phyloP scores from a whole-genome alignment of 2,888 invertebrate species.

The Hedychridium roseum region DNA sequence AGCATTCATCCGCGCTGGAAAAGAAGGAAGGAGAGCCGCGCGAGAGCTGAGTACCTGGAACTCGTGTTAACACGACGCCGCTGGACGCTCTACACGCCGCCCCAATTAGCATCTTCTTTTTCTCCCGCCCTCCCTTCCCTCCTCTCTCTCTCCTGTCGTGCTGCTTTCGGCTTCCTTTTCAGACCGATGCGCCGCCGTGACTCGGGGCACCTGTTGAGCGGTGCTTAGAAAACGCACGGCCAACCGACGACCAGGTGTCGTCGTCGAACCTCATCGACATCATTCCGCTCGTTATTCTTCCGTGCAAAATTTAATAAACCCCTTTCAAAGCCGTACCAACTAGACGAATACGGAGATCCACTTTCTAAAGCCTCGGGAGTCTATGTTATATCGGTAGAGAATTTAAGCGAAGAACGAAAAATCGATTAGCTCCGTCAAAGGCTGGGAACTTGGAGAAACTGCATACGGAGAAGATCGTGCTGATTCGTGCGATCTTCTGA shows the following conservation, averaged over 20 bases:
- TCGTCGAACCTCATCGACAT: no score
- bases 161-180: not conserved
- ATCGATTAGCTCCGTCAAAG: no score
- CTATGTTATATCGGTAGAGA: no score
- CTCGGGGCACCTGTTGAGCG: not conserved
- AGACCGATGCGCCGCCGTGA: not conserved
- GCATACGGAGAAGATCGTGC: no score
- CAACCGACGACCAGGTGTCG: no score
- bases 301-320: no score
- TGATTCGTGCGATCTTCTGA: not conserved
- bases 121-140: constrained; percentile 17
- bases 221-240: not conserved
- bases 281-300: no score
- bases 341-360: no score
- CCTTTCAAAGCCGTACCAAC: no score
- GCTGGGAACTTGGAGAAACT: no score
- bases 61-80: constrained; percentile 47
- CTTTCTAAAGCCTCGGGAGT: no score
- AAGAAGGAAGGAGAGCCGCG: not conserved
- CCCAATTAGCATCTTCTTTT: constrained; percentile 55
- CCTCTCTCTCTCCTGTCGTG: constrained; percentile 25
- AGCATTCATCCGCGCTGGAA: constrained; percentile 25
- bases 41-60: constrained; percentile 40
- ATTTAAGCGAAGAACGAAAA: no score
- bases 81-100: constrained; percentile 48